Evolutionary conservation across 2,797 vertebrate species (phyloP).

Genomic region (Trichosurus vulpecula): DNA sequence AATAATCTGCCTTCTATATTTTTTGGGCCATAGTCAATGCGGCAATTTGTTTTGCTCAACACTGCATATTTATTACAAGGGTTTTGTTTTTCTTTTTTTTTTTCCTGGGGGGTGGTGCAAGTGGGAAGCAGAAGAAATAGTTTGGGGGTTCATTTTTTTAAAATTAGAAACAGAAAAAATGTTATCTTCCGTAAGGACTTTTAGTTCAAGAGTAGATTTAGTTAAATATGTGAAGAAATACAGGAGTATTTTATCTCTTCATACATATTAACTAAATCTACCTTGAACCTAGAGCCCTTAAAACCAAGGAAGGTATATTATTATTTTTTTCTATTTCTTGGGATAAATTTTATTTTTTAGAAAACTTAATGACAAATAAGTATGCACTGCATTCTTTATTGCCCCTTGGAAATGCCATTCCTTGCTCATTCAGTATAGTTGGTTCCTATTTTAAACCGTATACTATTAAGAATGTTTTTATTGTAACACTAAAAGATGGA

Average conservation of each 20-base stretch:
- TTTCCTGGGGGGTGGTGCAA: background rate
- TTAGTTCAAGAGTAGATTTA: background rate
- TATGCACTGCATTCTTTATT: slow-evolving; percentile 12
- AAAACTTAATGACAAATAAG: background rate
- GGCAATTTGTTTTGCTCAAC: background rate
- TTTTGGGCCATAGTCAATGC: background rate
- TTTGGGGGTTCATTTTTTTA: background rate
- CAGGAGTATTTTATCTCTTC: background rate
- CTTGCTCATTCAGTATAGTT: slow-evolving; percentile 36
- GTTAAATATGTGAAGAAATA: background rate
- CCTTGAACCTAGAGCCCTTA: background rate
- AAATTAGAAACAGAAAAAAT: background rate
- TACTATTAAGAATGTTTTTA: background rate
- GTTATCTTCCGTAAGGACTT: background rate
- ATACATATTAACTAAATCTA: background rate
- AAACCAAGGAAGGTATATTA: background rate
- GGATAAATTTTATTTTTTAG: background rate
- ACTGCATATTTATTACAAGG: background rate
- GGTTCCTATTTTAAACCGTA: slow-evolving; percentile 1
- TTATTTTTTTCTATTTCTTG: background rate
- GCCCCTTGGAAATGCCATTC: slow-evolving; percentile 11
- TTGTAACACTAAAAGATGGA: background rate
- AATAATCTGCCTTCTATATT: background rate
- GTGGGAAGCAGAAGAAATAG: background rate
- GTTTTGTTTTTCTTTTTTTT: background rate